Evolutionary conservation across 2,888 invertebrate species (phyloP), one percentile per base, ranked within the genome.

Genomic region (Prostheceraeus crozeri): DNA sequence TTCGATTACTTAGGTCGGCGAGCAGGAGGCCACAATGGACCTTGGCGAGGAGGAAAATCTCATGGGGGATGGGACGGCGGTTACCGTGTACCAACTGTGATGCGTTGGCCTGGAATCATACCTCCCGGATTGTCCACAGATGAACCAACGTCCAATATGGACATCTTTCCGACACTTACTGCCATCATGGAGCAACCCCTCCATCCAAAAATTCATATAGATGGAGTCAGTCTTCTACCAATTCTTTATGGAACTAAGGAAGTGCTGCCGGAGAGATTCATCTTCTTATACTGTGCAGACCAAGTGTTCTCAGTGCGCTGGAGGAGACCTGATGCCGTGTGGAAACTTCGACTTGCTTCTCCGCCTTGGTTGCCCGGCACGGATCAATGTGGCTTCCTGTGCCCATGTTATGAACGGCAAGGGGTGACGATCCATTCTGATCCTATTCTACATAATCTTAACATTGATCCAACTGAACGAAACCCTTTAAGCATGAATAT

Each of bases 41-140:
- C 66, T 4, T 67, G 68, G 45, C 63, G 62, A 52, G 61, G 75
- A 23, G 71, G 73, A 6, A 76, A 76, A 65, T 65, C 65, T 3
- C 71, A 73, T 58, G 73, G 72, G 27, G 68, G 68, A 1, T 68
- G 69, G 36, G 73, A 77, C 61, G 77, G 77, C 8, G 76, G 74
- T 8, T 70, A 76, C 23, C 68, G 77, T 27, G 74, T 77, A 16
- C 76, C 77, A 2, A 67, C 69, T 1, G 58, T 72, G 10, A 61
- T 72, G 19, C 64, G 68, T 25, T 76, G 72, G 71, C 72, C 75
- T 3, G 68, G 66, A 1, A 60, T 61, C 11, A 58, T 75, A 8
- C 63, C 68, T 8, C 58, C 67, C 8, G 69, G 68, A n/a, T 57
- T 51, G 2, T 67, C 65, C 1, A 65, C 70, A 4, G 64, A 69